Conservation (phyloP, 2,113 vertebrate species). For the Serinus canaria region DNA sequence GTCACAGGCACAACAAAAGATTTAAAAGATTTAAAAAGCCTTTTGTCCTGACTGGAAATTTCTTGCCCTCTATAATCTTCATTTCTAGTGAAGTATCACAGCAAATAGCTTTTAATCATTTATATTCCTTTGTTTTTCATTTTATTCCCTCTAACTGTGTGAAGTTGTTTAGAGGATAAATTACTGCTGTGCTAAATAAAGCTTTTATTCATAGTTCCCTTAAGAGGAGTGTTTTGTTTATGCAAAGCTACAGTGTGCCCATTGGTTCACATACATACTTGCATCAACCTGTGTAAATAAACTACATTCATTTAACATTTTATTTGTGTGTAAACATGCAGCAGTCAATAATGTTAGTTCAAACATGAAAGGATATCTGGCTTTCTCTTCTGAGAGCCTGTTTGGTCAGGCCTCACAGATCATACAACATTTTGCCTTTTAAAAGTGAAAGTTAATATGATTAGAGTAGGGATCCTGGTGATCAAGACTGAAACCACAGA, state of each 20-base stretch:
- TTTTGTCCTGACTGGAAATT: slow-evolving; percentile 53
- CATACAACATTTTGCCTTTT: not conserved
- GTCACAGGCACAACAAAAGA: slow-evolving; percentile 66
- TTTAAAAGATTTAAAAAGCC: slow-evolving; percentile 53
- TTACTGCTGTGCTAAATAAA: not conserved
- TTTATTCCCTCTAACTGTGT: not conserved
- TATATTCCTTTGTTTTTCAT: not conserved
- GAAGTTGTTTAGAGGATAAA: not conserved
- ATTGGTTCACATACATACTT: not conserved
- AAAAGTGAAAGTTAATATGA: not conserved
- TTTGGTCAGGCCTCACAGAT: not conserved
- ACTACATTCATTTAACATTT: not conserved
- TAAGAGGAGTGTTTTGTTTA: not conserved
- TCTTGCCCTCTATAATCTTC: slow-evolving; percentile 1
- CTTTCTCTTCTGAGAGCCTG: not conserved
- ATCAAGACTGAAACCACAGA: not conserved
- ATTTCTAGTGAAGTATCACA: slow-evolving; percentile 15
- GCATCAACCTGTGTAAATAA: not conserved
- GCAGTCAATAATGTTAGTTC: not conserved
- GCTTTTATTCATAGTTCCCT: not conserved
- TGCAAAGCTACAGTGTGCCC: not conserved
- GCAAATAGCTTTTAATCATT: not conserved
- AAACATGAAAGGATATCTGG: not conserved
- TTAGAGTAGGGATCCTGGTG: not conserved
- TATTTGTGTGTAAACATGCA: not conserved